These are phyloP conservation scores for Gopherus evgoodei DNA, from an alignment of 2,113 vertebrate species.

Conservation along the genomic window DNA sequence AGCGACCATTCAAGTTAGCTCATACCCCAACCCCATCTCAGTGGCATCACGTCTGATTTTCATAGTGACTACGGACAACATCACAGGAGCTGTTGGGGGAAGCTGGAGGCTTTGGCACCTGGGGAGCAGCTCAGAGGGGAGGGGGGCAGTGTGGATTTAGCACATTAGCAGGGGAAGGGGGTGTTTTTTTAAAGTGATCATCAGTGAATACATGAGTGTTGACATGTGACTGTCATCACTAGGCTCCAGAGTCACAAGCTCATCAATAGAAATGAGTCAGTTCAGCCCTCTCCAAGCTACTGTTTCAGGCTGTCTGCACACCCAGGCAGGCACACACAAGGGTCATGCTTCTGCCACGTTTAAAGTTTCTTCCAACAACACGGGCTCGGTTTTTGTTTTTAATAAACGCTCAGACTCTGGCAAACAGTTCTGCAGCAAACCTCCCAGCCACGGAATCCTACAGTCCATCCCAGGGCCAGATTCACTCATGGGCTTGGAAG, in stretches of 20 bases:
- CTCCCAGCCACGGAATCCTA: fast-evolving
- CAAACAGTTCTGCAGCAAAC: not conserved
- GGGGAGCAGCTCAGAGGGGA: no score
- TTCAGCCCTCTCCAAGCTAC: not conserved
- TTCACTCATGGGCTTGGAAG: not conserved
- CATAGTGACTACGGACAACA: not conserved
- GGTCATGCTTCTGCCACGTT: not conserved
- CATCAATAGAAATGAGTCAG: not conserved
- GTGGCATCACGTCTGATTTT: not conserved
- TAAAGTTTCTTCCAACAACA: not conserved
- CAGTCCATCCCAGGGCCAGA: not conserved
- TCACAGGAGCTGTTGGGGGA: no score
- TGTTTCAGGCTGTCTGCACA: not conserved
- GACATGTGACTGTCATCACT: not conserved
- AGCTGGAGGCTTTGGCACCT: not conserved
- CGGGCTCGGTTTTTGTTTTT: no score
- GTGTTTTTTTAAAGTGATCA: not conserved
- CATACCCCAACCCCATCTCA: not conserved
- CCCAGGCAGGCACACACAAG: not conserved
- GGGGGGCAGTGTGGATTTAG: no score
- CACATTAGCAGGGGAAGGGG: no score
- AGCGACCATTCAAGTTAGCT: not conserved
- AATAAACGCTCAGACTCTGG: fast-evolving
- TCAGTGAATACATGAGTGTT: not conserved
- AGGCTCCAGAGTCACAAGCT: not conserved